Base-by-base conservation (phyloP, 1,140 invertebrate genomes). In the Neodiprion lecontei region DNA sequence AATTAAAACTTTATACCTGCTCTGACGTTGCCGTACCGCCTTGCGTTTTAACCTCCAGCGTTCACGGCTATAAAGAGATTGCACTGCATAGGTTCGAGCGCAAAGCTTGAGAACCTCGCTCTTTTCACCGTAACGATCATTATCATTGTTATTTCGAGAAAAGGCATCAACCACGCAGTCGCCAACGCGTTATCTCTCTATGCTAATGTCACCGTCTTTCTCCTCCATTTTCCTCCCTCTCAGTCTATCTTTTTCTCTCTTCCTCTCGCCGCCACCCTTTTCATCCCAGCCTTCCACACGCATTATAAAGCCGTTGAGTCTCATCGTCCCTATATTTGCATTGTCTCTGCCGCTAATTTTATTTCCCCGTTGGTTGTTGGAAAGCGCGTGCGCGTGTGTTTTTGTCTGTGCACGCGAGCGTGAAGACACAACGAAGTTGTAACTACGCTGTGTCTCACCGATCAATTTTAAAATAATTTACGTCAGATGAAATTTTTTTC, bases 161-260 rank as follows among this genome's bases (percentile, higher is more conserved):
- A 69, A 69, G 67, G 67, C 21, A 23, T 71, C 14, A 14, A 40
- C 12, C 68, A 12, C 68, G 12, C 12, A 14, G n/a, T 40, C 68
- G 68, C 28, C 28, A 8, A 47, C 70, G 70, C 70, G 70, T 71
- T 71, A 71, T 71, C 70, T 71, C 40, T n/a, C 40, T 49, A 71
- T 50, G 70, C 70, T 71, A 71, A 71, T 71, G 47, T 71, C 48
- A 40, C 17, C 7, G 48, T 7, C 7, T 69, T 21, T 69, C 40
- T 10, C 9, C 7, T 69, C 40, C 67, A 11, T 12, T 69, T 17
- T 4, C 67, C 4, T 69, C 10, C 12, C 10, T 23, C 21, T 7
- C 21, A 7, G 7, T 69, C 67, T 21, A 7, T 7, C 40, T 21
- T 21, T 68, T 40, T 69, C 12, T 7, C 14, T 69, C 67, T 23